Conservation (phyloP, 2,888 invertebrate species). For the Drosophila fungiperda region DNA sequence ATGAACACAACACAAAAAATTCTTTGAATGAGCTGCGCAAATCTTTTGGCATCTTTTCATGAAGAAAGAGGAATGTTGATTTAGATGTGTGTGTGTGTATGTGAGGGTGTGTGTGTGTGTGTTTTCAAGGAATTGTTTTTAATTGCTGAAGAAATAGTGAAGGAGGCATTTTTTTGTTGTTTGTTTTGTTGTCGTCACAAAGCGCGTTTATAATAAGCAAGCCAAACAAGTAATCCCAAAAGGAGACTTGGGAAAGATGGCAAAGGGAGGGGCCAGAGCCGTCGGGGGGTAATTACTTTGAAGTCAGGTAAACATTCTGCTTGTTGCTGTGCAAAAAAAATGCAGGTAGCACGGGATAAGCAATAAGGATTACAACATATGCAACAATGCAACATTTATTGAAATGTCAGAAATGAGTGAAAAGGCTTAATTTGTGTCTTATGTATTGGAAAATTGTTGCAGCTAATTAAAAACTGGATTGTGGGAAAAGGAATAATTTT, state of each 20-base stretch:
- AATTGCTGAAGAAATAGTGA: constrained; percentile 53
- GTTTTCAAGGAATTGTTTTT: constrained; percentile 52
- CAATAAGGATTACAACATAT: constrained; percentile 13
- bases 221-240: constrained; percentile 20
- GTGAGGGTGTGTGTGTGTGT: constrained; percentile 11
- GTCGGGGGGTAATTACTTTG: constrained; percentile 35
- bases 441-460: neutral
- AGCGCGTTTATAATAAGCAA: constrained; percentile 72
- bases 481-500: neutral
- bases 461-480: neutral
- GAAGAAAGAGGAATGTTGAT: constrained; percentile 15
- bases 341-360: constrained; percentile 14
- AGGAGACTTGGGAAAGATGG: neutral
- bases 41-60: constrained; percentile 31
- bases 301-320: constrained; percentile 40
- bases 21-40: constrained; percentile 37
- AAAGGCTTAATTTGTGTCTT: neutral
- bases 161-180: constrained; percentile 15
- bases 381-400: neutral
- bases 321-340: neutral
- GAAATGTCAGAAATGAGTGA: neutral
- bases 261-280: neutral
- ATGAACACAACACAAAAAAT: constrained; percentile 19
- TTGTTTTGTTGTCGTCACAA: constrained; percentile 46
- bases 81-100: constrained; percentile 28